Conservation (phyloP, 2,113 vertebrate genomes). For the Nesoenas mayeri region DNA sequence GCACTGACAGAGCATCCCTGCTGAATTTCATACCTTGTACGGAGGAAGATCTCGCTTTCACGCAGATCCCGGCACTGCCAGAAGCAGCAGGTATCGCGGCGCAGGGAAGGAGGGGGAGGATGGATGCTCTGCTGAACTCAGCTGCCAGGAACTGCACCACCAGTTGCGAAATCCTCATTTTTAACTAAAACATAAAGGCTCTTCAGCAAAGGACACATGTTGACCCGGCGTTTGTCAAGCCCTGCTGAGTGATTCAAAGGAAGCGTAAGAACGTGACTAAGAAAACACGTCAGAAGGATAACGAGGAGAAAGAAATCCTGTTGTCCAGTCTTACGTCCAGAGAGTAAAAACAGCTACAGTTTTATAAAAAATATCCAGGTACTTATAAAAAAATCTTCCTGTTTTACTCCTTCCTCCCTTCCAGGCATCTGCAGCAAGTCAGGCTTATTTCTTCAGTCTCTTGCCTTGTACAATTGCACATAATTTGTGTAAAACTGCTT, state of each 20-base stretch:
- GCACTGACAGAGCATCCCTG: accelerated
- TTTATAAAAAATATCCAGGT: neutral
- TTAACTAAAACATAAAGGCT: neutral
- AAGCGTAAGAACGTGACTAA: neutral
- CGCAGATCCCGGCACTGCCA: accelerated
- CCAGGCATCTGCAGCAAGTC: neutral
- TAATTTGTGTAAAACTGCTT: neutral
- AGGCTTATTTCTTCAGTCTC: neutral
- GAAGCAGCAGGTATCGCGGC: accelerated
- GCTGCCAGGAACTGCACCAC: neutral
- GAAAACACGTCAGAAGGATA: accelerated
- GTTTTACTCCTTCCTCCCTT: too few species aligned
- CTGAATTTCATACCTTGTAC: accelerated
- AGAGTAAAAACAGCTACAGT: accelerated
- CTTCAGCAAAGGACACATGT: neutral
- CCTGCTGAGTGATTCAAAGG: neutral
- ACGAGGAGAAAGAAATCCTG: neutral
- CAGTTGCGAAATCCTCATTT: neutral
- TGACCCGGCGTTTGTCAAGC: accelerated
- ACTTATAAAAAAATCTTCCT: neutral
- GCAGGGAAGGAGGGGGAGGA: neutral
- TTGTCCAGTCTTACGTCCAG: neutral
- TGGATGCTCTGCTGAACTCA: neutral
- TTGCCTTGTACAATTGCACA: accelerated
- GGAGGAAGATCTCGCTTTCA: accelerated